phyloP scores from a whole-genome alignment of 2,113 vertebrate species.

The Tinamus guttatus region DNA sequence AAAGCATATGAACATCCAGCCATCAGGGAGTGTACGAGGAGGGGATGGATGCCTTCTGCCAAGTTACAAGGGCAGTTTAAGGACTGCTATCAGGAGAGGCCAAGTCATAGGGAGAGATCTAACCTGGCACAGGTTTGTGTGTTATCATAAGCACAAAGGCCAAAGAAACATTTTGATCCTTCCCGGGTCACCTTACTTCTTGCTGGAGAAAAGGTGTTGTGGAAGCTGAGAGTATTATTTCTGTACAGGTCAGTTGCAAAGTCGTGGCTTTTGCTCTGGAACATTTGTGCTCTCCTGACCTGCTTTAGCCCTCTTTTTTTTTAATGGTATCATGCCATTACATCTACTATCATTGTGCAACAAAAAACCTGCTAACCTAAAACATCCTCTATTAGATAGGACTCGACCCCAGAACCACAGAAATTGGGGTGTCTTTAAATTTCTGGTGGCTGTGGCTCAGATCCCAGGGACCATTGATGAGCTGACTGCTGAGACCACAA shows the following conservation, averaged over 20 bases:
- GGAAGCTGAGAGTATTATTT: neutral
- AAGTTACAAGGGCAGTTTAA: constrained; percentile 41
- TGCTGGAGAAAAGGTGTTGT: neutral
- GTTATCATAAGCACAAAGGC: neutral
- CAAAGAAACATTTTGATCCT: neutral
- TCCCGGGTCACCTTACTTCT: fast-evolving
- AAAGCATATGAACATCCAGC: neutral
- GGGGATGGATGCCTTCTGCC: neutral
- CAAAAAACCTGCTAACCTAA: too few relatives aligned
- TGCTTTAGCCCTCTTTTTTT: neutral
- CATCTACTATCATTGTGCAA: neutral
- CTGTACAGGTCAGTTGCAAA: neutral
- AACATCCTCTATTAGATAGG: too few relatives aligned
- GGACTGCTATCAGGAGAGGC: neutral
- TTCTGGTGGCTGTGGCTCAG: too few relatives aligned
- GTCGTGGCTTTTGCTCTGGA: neutral
- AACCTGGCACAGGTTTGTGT: neutral
- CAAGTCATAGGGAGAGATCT: neutral
- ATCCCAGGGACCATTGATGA: too few relatives aligned
- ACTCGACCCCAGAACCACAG: too few relatives aligned
- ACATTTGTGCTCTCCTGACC: neutral
- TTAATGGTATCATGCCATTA: neutral
- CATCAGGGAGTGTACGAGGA: neutral
- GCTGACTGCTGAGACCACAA: too few relatives aligned
- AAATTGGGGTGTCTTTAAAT: too few relatives aligned